These are phyloP conservation scores for Hypotaenidia philippensis DNA, from an alignment of 2,797 vertebrate species.

Conservation along the genomic window DNA sequence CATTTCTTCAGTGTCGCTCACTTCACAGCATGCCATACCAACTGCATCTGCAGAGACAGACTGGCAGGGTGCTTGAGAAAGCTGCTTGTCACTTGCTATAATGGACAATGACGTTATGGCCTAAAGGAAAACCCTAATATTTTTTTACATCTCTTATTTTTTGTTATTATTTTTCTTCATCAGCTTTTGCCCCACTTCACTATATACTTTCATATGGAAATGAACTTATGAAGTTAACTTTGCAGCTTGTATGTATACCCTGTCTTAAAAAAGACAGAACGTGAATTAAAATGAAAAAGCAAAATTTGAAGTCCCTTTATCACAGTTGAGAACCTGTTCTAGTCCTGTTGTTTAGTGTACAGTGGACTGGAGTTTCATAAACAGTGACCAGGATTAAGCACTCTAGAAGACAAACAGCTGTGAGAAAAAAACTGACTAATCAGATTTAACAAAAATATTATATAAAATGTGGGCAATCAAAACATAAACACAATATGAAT, in stretches of 20 bases:
- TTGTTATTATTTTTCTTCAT: not conserved
- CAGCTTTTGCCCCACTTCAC: not conserved
- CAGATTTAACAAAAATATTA: not conserved
- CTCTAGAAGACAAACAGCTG: not conserved
- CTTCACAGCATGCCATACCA: not conserved
- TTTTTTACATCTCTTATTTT: not conserved
- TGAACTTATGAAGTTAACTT: slow-evolving; percentile 1
- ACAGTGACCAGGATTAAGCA: not conserved
- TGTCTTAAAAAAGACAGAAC: not conserved
- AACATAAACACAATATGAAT: not conserved
- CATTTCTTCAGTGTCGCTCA: slow-evolving; percentile 59
- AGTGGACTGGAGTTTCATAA: not conserved
- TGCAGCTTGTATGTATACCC: not conserved
- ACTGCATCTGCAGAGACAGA: not conserved
- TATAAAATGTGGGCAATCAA: not conserved
- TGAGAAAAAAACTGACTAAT: not conserved
- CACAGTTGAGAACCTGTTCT: slow-evolving; percentile 4
- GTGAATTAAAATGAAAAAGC: slow-evolving; percentile 21
- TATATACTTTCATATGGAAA: not conserved
- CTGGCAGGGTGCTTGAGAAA: not conserved
- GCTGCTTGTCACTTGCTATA: slow-evolving; percentile 32
- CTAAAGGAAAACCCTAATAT: not conserved
- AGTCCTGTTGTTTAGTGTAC: not conserved
- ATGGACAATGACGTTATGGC: slow-evolving; percentile 13
- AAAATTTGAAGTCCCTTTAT: slow-evolving; percentile 28